These are phyloP conservation scores for Sanderia malayensis DNA, from an alignment of 30 jellyfish, hydroid and myxozoan genomes.

Conservation along the genomic window DNA sequence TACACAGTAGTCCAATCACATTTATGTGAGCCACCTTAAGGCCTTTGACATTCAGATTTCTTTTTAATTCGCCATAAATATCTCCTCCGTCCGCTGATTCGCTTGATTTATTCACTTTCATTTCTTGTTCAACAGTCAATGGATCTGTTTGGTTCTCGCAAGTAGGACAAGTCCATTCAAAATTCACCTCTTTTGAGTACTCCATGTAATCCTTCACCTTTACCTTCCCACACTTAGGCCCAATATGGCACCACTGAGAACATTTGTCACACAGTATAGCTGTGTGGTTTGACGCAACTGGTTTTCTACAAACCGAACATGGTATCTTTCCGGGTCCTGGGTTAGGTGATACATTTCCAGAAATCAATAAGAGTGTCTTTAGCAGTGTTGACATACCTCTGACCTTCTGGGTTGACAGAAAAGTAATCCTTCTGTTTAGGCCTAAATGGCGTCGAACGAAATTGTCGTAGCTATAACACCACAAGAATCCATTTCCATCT, in stretches of 20 bases:
- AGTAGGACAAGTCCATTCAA: background rate
- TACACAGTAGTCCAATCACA: background rate
- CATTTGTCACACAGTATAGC: slow-evolving; percentile 1
- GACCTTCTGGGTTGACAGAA: background rate
- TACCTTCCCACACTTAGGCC: slow-evolving; percentile 3
- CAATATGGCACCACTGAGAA: background rate
- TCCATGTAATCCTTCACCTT: background rate
- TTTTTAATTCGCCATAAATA: background rate
- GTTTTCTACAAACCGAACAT: background rate
- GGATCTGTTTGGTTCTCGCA: background rate
- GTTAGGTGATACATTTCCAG: background rate
- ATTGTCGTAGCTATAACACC: background rate
- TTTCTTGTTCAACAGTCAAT: background rate
- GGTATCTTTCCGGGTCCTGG: background rate
- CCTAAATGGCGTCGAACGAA: background rate
- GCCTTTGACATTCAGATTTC: slow-evolving; percentile 1
- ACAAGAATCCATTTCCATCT: background rate
- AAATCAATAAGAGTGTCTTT: background rate
- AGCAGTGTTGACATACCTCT: background rate
- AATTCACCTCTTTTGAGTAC: background rate
- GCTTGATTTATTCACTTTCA: background rate
- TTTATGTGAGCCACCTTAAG: slow-evolving; percentile 1
- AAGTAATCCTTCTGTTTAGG: background rate
- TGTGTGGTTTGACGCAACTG: background rate
- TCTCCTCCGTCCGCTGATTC: background rate